Evolutionary conservation across 2,113 vertebrate species (phyloP).

Genomic region (Microtus ochrogaster): DNA sequence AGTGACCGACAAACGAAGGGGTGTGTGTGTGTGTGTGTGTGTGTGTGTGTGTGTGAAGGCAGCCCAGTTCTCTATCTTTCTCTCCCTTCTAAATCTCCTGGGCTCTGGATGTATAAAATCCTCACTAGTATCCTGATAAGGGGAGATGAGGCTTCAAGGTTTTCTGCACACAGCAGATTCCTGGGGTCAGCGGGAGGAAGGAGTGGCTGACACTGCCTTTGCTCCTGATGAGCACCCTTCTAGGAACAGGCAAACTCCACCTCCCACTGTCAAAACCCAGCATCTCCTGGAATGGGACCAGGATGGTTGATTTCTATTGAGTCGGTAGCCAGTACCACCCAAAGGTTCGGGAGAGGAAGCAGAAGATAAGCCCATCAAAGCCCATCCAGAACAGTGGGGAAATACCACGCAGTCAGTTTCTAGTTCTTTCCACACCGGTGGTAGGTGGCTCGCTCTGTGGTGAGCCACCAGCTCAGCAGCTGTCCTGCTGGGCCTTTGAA

Average conservation of each 20-base stretch:
- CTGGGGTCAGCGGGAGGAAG: rapidly evolving
- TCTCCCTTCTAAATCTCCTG: not conserved
- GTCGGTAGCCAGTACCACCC: not conserved
- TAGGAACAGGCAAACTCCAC: not conserved
- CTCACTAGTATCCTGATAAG: not conserved
- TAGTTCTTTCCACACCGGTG: not conserved
- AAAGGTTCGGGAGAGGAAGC: not conserved
- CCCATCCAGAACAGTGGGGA: not conserved
- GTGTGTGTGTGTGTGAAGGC: too few relatives aligned
- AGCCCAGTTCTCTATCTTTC: not conserved
- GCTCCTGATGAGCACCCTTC: not conserved
- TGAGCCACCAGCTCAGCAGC: not conserved
- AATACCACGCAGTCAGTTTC: not conserved
- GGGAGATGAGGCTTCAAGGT: not conserved
- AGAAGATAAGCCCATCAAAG: not conserved
- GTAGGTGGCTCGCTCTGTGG: not conserved
- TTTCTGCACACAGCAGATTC: not conserved
- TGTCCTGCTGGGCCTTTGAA: not conserved
- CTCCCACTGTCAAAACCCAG: not conserved
- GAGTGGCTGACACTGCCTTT: too few relatives aligned
- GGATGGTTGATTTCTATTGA: not conserved
- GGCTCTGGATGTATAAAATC: not conserved
- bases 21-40: too few relatives aligned
- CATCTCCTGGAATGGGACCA: not conserved
- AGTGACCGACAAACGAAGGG: not conserved